phyloP scores from a whole-genome alignment of 2,113 vertebrate species.

The Ctenodactylus gundi region DNA sequence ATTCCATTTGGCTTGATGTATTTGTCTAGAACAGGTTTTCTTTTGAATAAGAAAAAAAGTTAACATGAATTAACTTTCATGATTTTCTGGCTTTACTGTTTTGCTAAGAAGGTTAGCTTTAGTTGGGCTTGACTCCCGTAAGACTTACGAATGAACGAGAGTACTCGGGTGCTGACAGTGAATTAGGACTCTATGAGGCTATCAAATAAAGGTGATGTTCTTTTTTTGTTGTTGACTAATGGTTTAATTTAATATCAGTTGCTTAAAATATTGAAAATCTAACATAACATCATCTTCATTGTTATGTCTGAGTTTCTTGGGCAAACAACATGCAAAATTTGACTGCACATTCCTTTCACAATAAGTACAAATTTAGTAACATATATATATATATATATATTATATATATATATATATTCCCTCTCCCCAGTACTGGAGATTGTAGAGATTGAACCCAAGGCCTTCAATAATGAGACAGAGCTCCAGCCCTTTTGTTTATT shows the following conservation, averaged over 20 bases:
- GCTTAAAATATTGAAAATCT: background rate
- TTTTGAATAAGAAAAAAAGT: conserved; percentile 13
- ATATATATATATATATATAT: too few relatives aligned
- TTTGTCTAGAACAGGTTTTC: background rate
- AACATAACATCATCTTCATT: background rate
- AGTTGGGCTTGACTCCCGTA: background rate
- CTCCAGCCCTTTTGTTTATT: too few relatives aligned
- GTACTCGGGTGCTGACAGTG: background rate
- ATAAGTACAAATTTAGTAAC: background rate
- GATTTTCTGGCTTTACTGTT: background rate
- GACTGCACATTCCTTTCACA: background rate
- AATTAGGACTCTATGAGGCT: background rate
- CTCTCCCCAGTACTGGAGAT: too few relatives aligned
- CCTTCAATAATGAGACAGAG: too few relatives aligned
- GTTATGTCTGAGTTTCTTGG: background rate
- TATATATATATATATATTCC: too few relatives aligned
- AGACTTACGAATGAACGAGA: background rate
- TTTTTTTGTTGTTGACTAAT: background rate
- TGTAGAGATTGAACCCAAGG: too few relatives aligned
- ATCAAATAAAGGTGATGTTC: background rate
- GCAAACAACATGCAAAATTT: background rate
- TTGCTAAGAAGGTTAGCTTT: background rate
- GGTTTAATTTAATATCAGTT: background rate
- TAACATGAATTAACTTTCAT: background rate
- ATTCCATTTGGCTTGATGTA: conserved; percentile 14